Evolutionary conservation across 2,113 vertebrate genomes (phyloP).

Genomic region (Lamprotornis superbus): DNA sequence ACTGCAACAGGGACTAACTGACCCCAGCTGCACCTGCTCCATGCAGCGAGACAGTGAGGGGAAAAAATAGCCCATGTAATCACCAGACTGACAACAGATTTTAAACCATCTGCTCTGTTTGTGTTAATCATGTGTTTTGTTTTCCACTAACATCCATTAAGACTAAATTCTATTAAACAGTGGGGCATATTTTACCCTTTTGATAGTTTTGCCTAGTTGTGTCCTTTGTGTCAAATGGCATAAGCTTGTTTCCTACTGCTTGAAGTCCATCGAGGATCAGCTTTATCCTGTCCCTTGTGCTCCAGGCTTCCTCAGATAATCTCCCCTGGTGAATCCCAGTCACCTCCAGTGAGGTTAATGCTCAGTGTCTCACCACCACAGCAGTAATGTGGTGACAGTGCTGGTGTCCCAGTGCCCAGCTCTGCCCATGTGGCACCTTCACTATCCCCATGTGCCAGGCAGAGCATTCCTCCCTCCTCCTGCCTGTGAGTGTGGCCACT

Average conservation of each 20-base stretch:
- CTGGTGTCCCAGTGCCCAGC: background rate
- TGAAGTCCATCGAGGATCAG: background rate
- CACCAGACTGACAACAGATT: slow-evolving; percentile 61
- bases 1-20: slow-evolving; percentile 51
- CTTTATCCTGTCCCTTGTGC: background rate
- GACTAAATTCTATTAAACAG: slow-evolving; percentile 66
- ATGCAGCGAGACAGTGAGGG: slow-evolving; percentile 16
- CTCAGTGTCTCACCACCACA: background rate
- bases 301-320: background rate
- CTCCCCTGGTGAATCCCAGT: background rate
- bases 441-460: background rate
- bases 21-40: slow-evolving; percentile 34
- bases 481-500: background rate
- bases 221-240: background rate
- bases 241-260: background rate
- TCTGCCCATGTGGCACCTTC: background rate
- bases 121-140: slow-evolving; percentile 61
- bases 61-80: slow-evolving; percentile 40
- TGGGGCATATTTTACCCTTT: slow-evolving; percentile 62
- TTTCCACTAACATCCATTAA: slow-evolving; percentile 65
- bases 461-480: background rate
- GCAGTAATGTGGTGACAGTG: fast-evolving
- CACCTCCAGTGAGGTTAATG: background rate
- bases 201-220: slow-evolving; percentile 40
- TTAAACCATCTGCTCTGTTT: slow-evolving; percentile 64